phyloP scores from a whole-genome alignment of 2,888 invertebrate species.

The Pinctada fucata region DNA sequence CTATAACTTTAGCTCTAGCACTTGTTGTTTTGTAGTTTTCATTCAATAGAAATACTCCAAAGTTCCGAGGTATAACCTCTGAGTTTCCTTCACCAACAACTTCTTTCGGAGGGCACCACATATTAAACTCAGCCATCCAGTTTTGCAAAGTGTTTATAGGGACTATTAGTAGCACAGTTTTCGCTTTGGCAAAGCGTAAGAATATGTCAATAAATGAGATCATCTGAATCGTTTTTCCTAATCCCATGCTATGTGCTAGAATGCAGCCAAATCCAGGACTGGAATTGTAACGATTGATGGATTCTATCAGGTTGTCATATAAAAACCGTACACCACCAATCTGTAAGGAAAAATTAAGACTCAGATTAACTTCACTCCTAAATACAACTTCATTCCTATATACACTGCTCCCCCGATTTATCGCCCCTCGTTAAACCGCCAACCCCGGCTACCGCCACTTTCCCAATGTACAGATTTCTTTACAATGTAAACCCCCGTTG shows the following conservation, averaged over 20 bases:
- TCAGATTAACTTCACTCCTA: too few relatives aligned
- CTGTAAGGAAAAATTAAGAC: constrained; percentile 76
- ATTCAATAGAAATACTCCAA: constrained; percentile 92
- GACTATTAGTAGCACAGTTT: constrained; percentile 95
- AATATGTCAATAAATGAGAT: constrained; percentile 98
- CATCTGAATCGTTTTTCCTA: constrained; percentile 96
- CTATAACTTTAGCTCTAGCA: constrained; percentile 84
- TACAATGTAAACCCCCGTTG: too few relatives aligned
- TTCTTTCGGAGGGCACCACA: constrained; percentile 88
- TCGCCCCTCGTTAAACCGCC: too few relatives aligned
- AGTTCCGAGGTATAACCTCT: constrained; percentile 87
- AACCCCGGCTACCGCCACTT: too few relatives aligned
- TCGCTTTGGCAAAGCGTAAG: constrained; percentile 90
- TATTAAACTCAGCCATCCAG: constrained; percentile 97
- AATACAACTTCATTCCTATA: too few relatives aligned
- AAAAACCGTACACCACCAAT: constrained; percentile 96
- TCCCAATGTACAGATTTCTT: too few relatives aligned
- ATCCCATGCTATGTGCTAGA: constrained; percentile 98
- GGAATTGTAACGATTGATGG: constrained; percentile 89
- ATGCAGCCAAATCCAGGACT: constrained; percentile 97
- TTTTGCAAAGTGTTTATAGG: constrained; percentile 99
- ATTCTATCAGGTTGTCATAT: constrained; percentile 98
- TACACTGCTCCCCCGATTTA: constrained; percentile 3
- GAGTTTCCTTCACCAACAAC: constrained; percentile 78
- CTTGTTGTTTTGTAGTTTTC: constrained; percentile 91